These are phyloP conservation scores for Julus scanicus DNA, from an alignment of 2,888 invertebrate species.

Conservation along the genomic window DNA sequence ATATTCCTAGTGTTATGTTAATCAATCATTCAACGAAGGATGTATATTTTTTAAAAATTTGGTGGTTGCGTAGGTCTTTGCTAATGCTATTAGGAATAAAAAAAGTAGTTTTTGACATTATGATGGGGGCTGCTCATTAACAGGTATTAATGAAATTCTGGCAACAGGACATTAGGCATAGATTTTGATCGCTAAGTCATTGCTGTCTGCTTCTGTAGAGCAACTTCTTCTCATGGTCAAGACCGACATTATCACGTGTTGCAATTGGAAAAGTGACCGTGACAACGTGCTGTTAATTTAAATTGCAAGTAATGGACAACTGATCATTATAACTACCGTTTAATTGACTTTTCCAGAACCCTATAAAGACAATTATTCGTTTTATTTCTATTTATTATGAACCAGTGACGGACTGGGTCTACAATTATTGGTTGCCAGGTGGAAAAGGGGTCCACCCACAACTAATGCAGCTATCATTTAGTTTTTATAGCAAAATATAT, in stretches of 20 bases:
- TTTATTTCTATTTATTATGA: neutral
- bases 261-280: neutral
- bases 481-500: no score
- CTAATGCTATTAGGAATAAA: neutral
- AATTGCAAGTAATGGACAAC: neutral
- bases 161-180: conserved; percentile 29
- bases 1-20: neutral
- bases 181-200: neutral
- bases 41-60: neutral
- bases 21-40: neutral
- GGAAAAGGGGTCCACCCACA: no score
- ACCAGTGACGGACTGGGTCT: no score
- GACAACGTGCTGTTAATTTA: neutral
- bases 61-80: neutral
- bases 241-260: neutral
- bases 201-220: neutral
- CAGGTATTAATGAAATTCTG: no score
- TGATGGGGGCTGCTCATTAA: no score
- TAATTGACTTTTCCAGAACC: neutral
- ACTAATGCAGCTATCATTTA: no score
- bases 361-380: neutral
- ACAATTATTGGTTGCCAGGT: no score
- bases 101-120: no score
- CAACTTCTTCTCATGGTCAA: neutral
- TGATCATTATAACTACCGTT: neutral